phyloP scores from a whole-genome alignment of 2,797 vertebrate species.

The Anguilla anguilla region DNA sequence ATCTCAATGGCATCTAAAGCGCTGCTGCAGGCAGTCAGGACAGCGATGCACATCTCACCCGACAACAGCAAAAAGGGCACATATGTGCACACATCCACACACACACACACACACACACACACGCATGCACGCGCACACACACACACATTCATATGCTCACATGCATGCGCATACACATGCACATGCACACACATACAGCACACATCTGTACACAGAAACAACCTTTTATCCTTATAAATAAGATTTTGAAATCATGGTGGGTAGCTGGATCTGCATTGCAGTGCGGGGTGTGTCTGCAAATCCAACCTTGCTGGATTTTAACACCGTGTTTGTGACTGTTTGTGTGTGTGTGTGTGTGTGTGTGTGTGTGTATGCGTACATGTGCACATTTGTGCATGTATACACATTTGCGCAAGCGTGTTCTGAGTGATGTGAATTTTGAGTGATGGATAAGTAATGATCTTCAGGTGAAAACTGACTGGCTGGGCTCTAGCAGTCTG shows the following conservation, averaged over 20 bases:
- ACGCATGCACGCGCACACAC: not conserved
- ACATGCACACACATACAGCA: not conserved
- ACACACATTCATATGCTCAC: not conserved
- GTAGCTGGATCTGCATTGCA: not conserved
- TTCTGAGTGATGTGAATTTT: not conserved
- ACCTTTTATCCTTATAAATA: not conserved
- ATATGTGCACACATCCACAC: not conserved
- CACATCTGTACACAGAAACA: not conserved
- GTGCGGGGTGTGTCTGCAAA: slow-evolving; percentile 1
- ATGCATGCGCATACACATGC: not conserved
- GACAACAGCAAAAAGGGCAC: not conserved
- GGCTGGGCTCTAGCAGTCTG: not conserved
- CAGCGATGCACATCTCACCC: not conserved
- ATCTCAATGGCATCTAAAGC: not conserved
- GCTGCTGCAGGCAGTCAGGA: not conserved
- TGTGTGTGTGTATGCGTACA: not conserved
- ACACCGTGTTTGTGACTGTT: not conserved
- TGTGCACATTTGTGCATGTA: not conserved
- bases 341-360: not conserved
- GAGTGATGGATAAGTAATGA: not conserved
- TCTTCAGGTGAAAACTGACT: not conserved
- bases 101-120: slow-evolving; percentile 10
- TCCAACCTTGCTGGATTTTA: not conserved
- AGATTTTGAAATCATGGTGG: not conserved
- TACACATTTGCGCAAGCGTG: not conserved